Evolutionary conservation across 2,113 vertebrate species (phyloP), one percentile per base, ranked within the genome.

Genomic region (Ochotona curzoniae): DNA sequence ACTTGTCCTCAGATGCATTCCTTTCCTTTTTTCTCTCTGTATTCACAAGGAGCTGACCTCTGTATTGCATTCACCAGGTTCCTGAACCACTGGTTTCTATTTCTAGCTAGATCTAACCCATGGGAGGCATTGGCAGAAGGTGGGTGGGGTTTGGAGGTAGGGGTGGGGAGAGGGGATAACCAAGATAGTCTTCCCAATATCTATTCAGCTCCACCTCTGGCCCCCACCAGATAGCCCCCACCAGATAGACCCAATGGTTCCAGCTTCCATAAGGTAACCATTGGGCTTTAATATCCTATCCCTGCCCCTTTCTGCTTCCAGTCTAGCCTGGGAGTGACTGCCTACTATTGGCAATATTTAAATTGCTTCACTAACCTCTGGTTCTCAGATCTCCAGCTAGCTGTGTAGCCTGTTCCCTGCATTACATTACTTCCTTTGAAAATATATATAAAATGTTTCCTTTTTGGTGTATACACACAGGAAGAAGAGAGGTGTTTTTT

Each of bases 401-500:
- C 32, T 32, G 35, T 67, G 26, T 66, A 63, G 12, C 47, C 17
- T 49, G 30, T 26, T 67, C 32, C 71, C 17, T 25, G 30, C 8
- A 5, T 80, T 71, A 38, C 11, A 28, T n/a, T 2, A 38, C 13
- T n/a, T 75, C 38, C 54, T 73, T 85, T 90, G 32, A 66, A 96
- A 91, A 74, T 89, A 74, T 30, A 66, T 10, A 14, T 67, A 78
- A 70, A n/a, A 28, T 79, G 15, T 28, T 66, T 83, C 20, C 79
- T 82, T 32, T 13, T 51, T 76, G 26, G 23, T 61, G 28, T 67
- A 9, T 2, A 81, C 30, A 79, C 44, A 70, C 23, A 63, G 63
- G 38, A 47, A 85, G 30, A 92, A 83, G 86, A 93, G 67, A 61
- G 49, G 35, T n/a, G n/a, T n/a, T n/a, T n/a, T n/a, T 44, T 44